phyloP scores from a whole-genome alignment of 2,113 vertebrate species.

The Colinus virginianus region DNA sequence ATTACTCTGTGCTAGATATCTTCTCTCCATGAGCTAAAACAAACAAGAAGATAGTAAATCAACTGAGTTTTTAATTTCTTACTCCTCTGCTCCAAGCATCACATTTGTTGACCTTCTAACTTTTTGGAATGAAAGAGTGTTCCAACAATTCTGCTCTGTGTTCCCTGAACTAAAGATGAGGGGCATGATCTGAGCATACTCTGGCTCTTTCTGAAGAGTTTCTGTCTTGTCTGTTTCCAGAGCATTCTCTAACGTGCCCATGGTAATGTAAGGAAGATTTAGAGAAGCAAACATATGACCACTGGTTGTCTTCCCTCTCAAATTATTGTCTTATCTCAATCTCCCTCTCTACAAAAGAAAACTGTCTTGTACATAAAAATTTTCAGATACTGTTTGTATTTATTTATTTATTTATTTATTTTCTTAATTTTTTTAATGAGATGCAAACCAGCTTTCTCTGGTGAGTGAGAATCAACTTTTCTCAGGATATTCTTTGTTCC shows the following conservation, averaged over 20 bases:
- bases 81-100: not conserved
- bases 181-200: not conserved
- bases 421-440: not conserved
- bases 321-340: not conserved
- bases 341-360: rapidly evolving
- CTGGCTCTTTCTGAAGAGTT: not conserved
- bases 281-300: not conserved
- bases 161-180: not conserved
- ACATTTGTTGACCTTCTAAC: not conserved
- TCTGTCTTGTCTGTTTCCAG: not conserved
- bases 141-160: not conserved
- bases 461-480: not conserved
- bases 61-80: not conserved
- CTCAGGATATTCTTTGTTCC: not conserved
- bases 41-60: not conserved
- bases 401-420: not conserved
- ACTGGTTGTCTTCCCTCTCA: not conserved
- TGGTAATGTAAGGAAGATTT: not conserved
- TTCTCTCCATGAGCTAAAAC: constrained; percentile 39
- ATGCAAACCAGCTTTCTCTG: not conserved
- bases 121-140: not conserved
- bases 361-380: not conserved
- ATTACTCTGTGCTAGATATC: not conserved
- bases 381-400: not conserved
- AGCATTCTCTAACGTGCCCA: not conserved